A percentile compares a stretch with the other conserved stretches of the same genome.
phyloP scores from a whole-genome alignment of 1,140 invertebrate species.

The Aphis gossypii region DNA sequence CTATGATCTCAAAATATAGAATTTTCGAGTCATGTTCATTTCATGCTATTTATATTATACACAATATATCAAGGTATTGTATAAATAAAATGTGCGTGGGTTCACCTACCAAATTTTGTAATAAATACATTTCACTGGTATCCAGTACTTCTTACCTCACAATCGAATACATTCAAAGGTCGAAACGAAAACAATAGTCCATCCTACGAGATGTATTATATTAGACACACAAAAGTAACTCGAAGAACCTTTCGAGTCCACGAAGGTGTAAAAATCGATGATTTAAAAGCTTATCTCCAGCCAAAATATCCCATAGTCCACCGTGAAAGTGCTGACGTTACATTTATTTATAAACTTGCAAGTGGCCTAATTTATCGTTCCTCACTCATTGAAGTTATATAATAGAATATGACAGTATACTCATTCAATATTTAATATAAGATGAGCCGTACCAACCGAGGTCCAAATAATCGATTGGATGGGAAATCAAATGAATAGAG shows the following conservation, averaged over 20 bases:
- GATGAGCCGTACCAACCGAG: background rate
- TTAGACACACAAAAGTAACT: background rate
- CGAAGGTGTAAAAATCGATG: background rate
- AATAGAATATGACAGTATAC: background rate
- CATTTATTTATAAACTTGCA: background rate
- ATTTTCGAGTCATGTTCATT: background rate
- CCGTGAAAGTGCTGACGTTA: background rate
- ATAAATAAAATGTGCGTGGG: background rate
- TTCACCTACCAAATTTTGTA: background rate
- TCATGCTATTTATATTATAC: background rate
- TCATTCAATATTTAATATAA: background rate
- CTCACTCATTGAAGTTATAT: background rate
- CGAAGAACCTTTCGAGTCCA: background rate
- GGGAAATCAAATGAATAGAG: background rate
- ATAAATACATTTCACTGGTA: background rate
- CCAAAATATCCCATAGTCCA: background rate
- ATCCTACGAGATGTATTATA: background rate
- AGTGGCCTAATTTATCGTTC: background rate
- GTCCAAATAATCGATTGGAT: background rate
- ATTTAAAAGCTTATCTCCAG: background rate
- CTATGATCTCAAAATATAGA: background rate
- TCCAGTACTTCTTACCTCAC: background rate
- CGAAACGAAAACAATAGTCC: background rate
- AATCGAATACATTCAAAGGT: background rate
- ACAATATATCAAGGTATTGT: background rate